Evolutionary conservation across 1,140 invertebrate species (phyloP), one percentile per base, ranked within the genome.

Genomic region (Sycobia sp.): DNA sequence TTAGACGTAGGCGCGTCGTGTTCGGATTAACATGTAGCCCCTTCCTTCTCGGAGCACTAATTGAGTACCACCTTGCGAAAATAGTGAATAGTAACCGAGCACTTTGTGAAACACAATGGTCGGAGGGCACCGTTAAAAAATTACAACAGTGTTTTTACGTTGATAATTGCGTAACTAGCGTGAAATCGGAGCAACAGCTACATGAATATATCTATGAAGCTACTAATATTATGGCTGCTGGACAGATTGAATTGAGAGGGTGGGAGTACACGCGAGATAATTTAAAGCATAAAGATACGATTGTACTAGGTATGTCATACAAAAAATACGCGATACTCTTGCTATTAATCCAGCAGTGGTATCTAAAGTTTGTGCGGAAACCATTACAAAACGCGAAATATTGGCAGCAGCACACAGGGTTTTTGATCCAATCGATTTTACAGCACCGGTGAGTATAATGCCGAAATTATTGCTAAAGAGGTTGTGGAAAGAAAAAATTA

Each of bases 361-460:
- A 44, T 32, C 53, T 13, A 16, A 68, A 9, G 46, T 69, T 10
- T 22, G 53, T 3, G 34, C 4, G 32, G 49, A 61, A 22, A 22
- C 11, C 7, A n/a, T 67, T 27, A 67, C 61, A 10, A 74, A 68
- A 43, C 51, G 71, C 27, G 16, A 20, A 10, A 66, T 74, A 46
- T 51, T 73, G 22, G 67, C 68, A n/a, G 56, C 63, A 9, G 50
- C 71, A 7, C 68, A 75, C 43, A 66, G 57, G 44, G 57, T 78
- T 14, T 79, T 72, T 55, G 75, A 78, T 67, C 74, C 70, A 8
- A 69, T 79, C 1, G 74, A 75, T n/a, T 69, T 76, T 46, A 58
- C 71, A 7, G 29, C 63, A 16, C 75, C 77, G n/a, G 60, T 71
- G n/a, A 68, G 59, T 7, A 22, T 74, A 9, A 55, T 61, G 25